Conservation (phyloP, 2,113 vertebrate genomes). For the Ptychochromis oligacanthus region DNA sequence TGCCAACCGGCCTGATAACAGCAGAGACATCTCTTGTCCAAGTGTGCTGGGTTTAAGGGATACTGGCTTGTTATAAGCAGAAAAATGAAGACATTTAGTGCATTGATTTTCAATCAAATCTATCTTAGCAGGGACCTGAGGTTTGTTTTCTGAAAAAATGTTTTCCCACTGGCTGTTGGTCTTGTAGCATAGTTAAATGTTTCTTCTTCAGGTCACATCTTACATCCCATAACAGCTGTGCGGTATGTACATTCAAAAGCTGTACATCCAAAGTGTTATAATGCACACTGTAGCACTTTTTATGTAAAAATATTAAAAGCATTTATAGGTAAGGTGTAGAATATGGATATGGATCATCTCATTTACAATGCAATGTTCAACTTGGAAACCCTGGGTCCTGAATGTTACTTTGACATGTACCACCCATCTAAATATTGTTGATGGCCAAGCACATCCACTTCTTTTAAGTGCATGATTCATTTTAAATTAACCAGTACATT, state of each 20-base stretch:
- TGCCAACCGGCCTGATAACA: conserved; percentile 55
- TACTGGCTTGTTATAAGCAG: background rate
- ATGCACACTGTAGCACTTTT: background rate
- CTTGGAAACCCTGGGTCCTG: background rate
- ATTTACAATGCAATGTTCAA: background rate
- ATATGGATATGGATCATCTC: background rate
- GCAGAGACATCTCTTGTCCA: conserved; percentile 22
- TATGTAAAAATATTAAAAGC: background rate
- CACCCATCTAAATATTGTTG: background rate
- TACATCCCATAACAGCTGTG: background rate
- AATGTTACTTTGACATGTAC: background rate
- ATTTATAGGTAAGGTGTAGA: background rate
- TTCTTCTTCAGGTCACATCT: background rate
- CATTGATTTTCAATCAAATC: conserved; percentile 38
- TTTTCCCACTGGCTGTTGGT: background rate
- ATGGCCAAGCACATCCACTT: background rate
- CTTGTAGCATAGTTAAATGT: background rate
- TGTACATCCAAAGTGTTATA: background rate
- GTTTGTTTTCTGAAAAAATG: conserved; percentile 13
- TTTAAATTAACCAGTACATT: background rate
- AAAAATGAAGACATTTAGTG: conserved; percentile 8
- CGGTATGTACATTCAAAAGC: background rate
- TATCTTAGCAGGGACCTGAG: background rate
- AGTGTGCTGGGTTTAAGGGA: conserved; percentile 29
- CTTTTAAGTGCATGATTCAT: background rate